Base-by-base conservation (phyloP, 2,113 vertebrate species). In the Puntigrus tetrazona region DNA sequence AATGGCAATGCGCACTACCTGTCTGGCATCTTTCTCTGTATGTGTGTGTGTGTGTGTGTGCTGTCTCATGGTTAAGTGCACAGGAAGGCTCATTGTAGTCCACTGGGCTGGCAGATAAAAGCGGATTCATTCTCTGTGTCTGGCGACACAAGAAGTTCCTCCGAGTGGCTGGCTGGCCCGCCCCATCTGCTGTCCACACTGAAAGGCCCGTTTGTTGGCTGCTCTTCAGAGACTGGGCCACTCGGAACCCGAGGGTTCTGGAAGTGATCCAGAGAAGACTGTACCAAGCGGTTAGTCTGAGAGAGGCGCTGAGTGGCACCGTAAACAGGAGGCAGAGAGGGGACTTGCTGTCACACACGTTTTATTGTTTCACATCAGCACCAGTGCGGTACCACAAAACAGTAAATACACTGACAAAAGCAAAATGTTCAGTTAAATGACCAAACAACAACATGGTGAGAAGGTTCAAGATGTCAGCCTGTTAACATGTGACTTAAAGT, bases 81-180 rank as follows among this genome's bases (percentile, higher is more conserved):
- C 88, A 91, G 91, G 90, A 91, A 91, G 50, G 80, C 86, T 84
- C 87, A 84, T 86, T 88, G 87, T 87, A 77, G 22, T 81, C 20
- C 82, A 78, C 61, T 45, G 77, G 70, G 63, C 70, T 83, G 61
- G 63, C 79, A 87, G 85, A 90, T 91, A 87, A 91, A 93, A 93
- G 89, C 70, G 84, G 86, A 86, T 78, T 85, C 83, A 86, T 87
- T 85, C 84, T 84, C 85, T 88, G 90, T 89, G 90, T 84, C 74
- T 47, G 70, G 86, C 83, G 14, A 91, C 92, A 91, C 90, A 89
- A 91, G 90, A 85, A 73, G 74, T 84, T 86, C 77, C 84, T 84
- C 75, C 52, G 81, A 84, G 81, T 83, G 79, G 70, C 67, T 55
- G 65, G 41, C 74, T 69, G 76, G 38, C 20, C 82, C 31, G 45